Conservation (phyloP, 2,888 invertebrate species). For the Schizaphis graminum region DNA sequence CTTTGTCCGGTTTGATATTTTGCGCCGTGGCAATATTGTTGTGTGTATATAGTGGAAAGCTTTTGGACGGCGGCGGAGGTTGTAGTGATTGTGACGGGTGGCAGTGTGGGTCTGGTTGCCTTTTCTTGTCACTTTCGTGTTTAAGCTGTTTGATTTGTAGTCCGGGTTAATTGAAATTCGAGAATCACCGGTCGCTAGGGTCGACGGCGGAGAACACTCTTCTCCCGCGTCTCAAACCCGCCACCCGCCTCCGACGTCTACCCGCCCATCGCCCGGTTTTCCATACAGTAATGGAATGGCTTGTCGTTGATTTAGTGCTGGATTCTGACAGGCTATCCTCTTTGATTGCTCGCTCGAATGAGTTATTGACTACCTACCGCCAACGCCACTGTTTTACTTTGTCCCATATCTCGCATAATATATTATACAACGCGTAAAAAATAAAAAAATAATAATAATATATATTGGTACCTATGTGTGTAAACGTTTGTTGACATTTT, state of each 20-base stretch:
- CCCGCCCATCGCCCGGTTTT: neutral
- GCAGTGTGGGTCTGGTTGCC: conserved; percentile 51
- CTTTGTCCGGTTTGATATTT: conserved; percentile 65
- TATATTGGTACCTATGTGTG: neutral
- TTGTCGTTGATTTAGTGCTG: conserved; percentile 65
- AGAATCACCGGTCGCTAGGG: conserved; percentile 64
- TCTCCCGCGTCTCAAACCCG: neutral
- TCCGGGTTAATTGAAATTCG: conserved; percentile 65
- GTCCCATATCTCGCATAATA: neutral
- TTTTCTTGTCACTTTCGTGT: conserved; percentile 65
- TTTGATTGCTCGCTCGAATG: conserved; percentile 65
- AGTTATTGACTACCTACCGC: conserved; percentile 58
- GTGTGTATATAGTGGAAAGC: conserved; percentile 21
- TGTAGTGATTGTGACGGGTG: neutral
- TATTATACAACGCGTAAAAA: neutral
- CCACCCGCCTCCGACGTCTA: neutral
- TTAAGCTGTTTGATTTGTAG: conserved; percentile 66
- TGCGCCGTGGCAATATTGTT: conserved; percentile 48
- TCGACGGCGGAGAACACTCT: conserved; percentile 35
- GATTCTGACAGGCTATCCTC: conserved; percentile 64
- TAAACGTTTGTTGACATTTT: neutral
- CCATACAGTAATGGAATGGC: conserved; percentile 63
- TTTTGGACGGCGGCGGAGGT: conserved; percentile 11
- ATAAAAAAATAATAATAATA: neutral
- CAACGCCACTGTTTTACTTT: conserved; percentile 22